Percentiles rank a stretch among this genome's conserved stretches.
Conservation (phyloP, 2,797 vertebrate species). For the Thripadectes ignobilis region DNA sequence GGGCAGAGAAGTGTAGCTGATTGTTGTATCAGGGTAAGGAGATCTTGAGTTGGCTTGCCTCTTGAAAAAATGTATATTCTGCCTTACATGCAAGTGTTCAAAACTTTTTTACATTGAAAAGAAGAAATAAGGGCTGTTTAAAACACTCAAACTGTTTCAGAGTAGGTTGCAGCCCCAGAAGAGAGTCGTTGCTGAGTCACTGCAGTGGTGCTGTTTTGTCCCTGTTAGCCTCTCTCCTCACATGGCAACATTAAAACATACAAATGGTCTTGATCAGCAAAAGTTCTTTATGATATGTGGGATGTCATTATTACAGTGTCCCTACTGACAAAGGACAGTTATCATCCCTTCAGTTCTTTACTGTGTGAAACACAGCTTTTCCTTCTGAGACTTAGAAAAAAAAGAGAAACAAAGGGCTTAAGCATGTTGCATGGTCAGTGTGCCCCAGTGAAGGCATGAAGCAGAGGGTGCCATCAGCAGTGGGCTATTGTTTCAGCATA, state of each 20-base stretch:
- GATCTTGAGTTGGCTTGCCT: background rate
- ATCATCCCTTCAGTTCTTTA: conserved; percentile 8
- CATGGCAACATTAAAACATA: background rate
- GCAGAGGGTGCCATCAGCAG: background rate
- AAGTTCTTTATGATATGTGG: background rate
- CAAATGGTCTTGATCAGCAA: background rate
- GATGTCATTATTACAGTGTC: background rate
- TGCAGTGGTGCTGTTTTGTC: background rate
- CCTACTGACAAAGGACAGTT: background rate
- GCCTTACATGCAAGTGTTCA: background rate
- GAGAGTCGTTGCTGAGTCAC: background rate
- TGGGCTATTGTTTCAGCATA: conserved; percentile 7
- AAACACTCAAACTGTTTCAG: background rate
- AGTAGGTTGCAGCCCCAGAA: background rate
- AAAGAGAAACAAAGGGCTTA: background rate
- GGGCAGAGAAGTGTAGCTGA: background rate
- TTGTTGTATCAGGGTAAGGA: background rate
- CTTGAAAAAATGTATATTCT: background rate
- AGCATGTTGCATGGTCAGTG: background rate
- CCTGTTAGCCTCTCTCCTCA: background rate
- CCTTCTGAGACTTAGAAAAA: background rate
- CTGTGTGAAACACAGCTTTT: background rate
- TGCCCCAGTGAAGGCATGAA: background rate
- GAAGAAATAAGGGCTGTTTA: background rate
- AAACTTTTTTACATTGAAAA: background rate